phyloP scores from a whole-genome alignment of 2,888 invertebrate genomes.

The Nipponacmea schrenckii region DNA sequence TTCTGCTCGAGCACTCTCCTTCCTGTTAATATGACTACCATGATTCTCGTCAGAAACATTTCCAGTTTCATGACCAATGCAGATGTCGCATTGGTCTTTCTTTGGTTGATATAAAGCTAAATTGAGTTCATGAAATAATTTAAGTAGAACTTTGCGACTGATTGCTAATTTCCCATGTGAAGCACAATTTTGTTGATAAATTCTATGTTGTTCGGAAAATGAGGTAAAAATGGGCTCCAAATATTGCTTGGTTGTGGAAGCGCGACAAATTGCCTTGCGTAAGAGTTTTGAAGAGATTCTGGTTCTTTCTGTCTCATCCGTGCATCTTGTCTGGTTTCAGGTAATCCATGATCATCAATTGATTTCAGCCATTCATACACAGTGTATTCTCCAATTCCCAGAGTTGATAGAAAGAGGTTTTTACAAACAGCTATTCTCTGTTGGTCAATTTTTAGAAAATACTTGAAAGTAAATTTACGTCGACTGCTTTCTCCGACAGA shows the following conservation, averaged over 20 bases:
- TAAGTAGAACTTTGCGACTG: neutral
- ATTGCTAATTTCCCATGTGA: neutral
- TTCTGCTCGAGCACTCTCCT: neutral
- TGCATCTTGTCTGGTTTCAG: neutral
- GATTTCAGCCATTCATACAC: slow-evolving; percentile 6
- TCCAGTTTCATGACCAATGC: slow-evolving; percentile 1
- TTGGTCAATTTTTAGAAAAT: neutral
- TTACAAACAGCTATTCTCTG: neutral
- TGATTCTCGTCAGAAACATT: neutral
- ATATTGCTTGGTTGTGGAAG: no score
- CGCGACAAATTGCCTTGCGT: no score
- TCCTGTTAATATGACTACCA: neutral
- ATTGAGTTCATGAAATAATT: neutral
- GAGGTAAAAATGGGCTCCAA: no score
- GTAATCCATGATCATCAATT: neutral
- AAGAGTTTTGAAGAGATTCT: no score
- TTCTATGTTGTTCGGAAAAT: no score
- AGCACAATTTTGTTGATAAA: no score
- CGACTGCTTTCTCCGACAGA: neutral
- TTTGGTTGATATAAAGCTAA: neutral
- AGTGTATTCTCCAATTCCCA: slow-evolving; percentile 7
- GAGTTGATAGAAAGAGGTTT: slow-evolving; percentile 7
- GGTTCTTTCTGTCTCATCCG: neutral
- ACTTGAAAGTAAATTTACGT: slow-evolving; percentile 9
- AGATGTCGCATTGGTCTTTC: neutral